Evolutionary conservation across 2,888 invertebrate species (phyloP).

Genomic region (Drosophila siamana): DNA sequence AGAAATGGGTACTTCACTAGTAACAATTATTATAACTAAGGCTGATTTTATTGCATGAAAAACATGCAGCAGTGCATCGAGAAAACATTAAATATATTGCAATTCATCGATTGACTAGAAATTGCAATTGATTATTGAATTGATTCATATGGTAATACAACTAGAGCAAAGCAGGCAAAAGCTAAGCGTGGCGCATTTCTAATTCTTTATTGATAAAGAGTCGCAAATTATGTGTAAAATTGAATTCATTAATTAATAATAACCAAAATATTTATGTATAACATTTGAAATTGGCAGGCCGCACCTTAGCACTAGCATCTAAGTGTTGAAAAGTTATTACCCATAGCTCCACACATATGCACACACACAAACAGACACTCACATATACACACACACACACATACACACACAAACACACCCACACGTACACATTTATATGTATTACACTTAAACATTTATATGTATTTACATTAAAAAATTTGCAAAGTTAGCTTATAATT

Average conservation of each 20-base stretch:
- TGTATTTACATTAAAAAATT: slow-evolving; percentile 46
- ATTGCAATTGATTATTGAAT: slow-evolving; percentile 25
- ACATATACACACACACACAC: slow-evolving; percentile 3
- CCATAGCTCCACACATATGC: slow-evolving; percentile 41
- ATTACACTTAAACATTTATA: no score
- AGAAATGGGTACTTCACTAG: slow-evolving; percentile 52
- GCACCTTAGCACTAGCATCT: slow-evolving; percentile 76
- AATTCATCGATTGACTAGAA: slow-evolving; percentile 29
- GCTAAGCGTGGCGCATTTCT: slow-evolving; percentile 69
- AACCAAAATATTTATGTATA: slow-evolving; percentile 46
- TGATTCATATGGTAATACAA: slow-evolving; percentile 26
- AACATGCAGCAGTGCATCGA: slow-evolving; percentile 29
- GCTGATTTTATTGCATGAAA: slow-evolving; percentile 74
- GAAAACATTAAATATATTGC: slow-evolving; percentile 31
- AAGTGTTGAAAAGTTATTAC: slow-evolving; percentile 77
- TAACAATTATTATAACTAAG: slow-evolving; percentile 81
- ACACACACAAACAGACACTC: slow-evolving; percentile 10
- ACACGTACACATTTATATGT: slow-evolving; percentile 6
- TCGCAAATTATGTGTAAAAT: slow-evolving; percentile 43
- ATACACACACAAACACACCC: slow-evolving; percentile 5
- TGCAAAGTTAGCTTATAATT: slow-evolving; percentile 70
- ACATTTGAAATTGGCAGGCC: slow-evolving; percentile 67
- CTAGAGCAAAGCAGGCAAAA: slow-evolving; percentile 23
- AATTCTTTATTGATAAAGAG: slow-evolving; percentile 57
- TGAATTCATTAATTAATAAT: slow-evolving; percentile 32